Conservation (phyloP, 1,140 invertebrate genomes). For the Oryctes rhinoceros region DNA sequence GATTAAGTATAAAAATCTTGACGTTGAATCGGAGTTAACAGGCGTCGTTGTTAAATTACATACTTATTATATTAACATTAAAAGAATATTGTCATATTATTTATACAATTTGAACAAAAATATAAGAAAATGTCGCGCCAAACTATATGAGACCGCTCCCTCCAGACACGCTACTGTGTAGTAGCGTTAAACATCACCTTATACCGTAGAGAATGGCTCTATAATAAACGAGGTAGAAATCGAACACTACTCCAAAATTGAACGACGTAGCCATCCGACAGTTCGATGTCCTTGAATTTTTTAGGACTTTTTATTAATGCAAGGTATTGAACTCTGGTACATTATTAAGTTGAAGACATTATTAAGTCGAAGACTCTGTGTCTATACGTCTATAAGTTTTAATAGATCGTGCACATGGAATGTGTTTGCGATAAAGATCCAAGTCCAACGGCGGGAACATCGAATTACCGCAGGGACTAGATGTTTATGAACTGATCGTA, state of each 20-base stretch:
- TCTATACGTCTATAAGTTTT: conserved; percentile 28
- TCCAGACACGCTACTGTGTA: no score
- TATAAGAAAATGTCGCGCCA: no score
- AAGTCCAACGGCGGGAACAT: conserved; percentile 22
- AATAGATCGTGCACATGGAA: conserved; percentile 21
- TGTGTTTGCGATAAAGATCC: conserved; percentile 34
- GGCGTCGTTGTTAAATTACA: no score
- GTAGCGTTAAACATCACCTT: no score
- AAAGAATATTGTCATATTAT: no score
- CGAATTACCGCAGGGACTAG: conserved; percentile 22
- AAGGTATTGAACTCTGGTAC: conserved; percentile 16
- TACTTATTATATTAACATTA: no score
- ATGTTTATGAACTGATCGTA: conserved; percentile 21
- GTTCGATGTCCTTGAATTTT: conserved; percentile 6
- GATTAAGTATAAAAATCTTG: no score
- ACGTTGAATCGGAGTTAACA: no score
- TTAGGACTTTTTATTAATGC: conserved; percentile 18
- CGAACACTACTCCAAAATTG: conserved; percentile 7
- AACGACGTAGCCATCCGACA: background rate
- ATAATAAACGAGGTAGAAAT: background rate
- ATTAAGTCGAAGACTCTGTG: conserved; percentile 16
- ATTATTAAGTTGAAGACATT: conserved; percentile 35
- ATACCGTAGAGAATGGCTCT: no score
- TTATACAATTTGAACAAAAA: no score
- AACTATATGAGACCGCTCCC: no score